phyloP scores from a whole-genome alignment of 2,797 vertebrate genomes.

The Catamblyrhynchus diadema region DNA sequence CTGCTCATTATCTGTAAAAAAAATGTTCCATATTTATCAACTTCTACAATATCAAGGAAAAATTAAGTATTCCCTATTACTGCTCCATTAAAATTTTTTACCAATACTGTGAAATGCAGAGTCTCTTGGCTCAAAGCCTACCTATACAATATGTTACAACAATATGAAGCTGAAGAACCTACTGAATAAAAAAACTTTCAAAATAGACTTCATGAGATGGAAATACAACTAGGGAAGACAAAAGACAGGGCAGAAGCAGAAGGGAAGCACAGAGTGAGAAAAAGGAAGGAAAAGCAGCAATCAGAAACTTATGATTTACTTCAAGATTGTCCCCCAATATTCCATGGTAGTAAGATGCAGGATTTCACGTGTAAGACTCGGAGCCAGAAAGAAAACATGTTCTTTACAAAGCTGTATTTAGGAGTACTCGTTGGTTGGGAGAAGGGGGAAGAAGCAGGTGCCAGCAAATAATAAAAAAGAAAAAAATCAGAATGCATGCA shows the following conservation, averaged over 20 bases:
- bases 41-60: background rate
- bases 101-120: background rate
- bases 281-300: background rate
- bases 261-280: background rate
- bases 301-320: background rate
- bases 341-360: background rate
- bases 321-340: background rate
- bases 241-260: background rate
- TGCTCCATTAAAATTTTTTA: background rate
- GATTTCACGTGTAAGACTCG: background rate
- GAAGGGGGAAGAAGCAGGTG: accelerated
- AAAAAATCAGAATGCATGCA: background rate
- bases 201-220: background rate
- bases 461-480: background rate
- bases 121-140: background rate
- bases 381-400: background rate
- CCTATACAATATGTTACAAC: background rate
- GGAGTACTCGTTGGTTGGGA: accelerated
- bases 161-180: background rate
- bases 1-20: conserved; percentile 91
- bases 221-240: background rate
- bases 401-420: background rate
- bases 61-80: background rate
- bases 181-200: background rate
- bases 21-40: background rate